Conservation (phyloP, 2,888 invertebrate species). For the Yponomeuta plumbellus region DNA sequence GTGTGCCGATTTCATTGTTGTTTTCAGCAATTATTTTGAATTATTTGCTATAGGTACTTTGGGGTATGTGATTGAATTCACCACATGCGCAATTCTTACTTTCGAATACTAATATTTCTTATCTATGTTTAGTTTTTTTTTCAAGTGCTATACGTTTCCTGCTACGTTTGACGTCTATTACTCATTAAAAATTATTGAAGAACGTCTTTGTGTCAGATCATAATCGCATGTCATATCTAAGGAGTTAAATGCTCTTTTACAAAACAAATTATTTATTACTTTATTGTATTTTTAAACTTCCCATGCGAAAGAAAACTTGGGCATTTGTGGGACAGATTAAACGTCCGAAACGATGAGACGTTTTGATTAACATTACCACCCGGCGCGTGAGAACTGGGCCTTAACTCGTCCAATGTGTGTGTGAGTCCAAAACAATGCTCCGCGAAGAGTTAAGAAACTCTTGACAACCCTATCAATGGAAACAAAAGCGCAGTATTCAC, state of each 20-base stretch:
- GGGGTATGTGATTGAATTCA: too few species aligned
- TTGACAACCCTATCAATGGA: constrained; percentile 15
- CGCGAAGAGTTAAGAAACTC: constrained; percentile 51
- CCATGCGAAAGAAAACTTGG: neutral
- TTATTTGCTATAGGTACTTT: too few species aligned
- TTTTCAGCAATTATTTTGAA: neutral
- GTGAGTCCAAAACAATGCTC: constrained; percentile 51
- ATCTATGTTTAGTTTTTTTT: too few species aligned
- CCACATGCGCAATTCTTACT: neutral
- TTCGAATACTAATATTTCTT: neutral
- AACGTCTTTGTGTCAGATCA: too few species aligned
- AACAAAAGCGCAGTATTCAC: neutral
- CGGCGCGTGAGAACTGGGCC: constrained; percentile 11
- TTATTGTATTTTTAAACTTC: neutral
- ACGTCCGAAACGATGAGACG: neutral
- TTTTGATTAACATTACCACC: neutral
- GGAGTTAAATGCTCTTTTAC: neutral
- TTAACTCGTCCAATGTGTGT: constrained; percentile 8
- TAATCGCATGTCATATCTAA: too few species aligned
- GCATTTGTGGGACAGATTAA: neutral
- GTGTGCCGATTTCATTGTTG: neutral
- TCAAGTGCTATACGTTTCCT: too few species aligned
- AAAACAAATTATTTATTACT: neutral
- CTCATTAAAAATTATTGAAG: too few species aligned
- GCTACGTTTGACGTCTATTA: too few species aligned